Evolutionary conservation across 2,888 invertebrate genomes (phyloP).

Genomic region (Catocala nupta): DNA sequence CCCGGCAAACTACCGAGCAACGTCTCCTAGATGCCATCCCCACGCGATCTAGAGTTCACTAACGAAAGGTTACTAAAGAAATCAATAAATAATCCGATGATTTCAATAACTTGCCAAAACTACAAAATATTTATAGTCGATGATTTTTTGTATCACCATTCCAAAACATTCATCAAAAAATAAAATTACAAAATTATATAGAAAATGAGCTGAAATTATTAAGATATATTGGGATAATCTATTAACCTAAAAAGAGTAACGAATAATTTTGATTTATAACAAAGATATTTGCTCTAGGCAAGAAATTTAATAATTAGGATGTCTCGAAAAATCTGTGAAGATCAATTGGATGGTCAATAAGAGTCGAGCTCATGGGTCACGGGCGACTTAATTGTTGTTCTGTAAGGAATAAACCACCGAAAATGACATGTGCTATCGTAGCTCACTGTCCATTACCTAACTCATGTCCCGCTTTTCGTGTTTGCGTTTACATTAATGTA

Average conservation of each 20-base stretch:
- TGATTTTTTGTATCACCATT: background rate
- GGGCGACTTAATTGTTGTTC: constrained; percentile 75
- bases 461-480: constrained; percentile 53
- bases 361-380: constrained; percentile 77
- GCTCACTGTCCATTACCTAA: constrained; percentile 40
- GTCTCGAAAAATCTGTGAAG: constrained; percentile 72
- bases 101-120: constrained; percentile 1
- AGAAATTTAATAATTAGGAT: constrained; percentile 51
- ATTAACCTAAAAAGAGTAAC: no score
- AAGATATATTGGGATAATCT: no score
- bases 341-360: constrained; percentile 81
- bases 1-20: constrained; percentile 78
- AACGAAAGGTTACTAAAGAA: constrained; percentile 53
- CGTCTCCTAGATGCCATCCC: constrained; percentile 78
- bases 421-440: constrained; percentile 42
- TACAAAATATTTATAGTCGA: background rate
- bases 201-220: no score
- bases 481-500: constrained; percentile 59
- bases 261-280: background rate
- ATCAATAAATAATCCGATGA: constrained; percentile 41
- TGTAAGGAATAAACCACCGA: constrained; percentile 60
- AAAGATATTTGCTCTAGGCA: constrained; percentile 33
- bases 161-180: no score
- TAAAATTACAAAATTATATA: no score
- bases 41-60: constrained; percentile 62